These are phyloP conservation scores for Stichopus chloronotus DNA, from an alignment of 35 echinoderm and acorn worm genomes.

Conservation along the genomic window DNA sequence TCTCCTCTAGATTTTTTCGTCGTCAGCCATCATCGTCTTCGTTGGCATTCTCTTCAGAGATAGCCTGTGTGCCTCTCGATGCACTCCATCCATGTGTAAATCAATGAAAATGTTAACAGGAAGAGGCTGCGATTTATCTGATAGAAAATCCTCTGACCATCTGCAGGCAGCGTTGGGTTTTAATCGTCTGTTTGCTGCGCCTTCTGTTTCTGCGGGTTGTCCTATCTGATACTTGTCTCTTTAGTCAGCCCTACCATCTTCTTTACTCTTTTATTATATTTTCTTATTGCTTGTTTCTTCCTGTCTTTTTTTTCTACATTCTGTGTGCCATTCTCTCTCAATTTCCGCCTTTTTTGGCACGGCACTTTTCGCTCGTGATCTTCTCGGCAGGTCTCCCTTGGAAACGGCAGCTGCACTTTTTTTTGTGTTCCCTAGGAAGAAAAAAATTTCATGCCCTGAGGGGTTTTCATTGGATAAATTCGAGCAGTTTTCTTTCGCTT, in stretches of 20 bases:
- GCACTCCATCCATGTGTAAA: neutral
- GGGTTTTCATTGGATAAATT: slow-evolving; percentile 27
- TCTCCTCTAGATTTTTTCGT: neutral
- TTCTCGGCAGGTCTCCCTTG: neutral
- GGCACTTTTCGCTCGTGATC: neutral
- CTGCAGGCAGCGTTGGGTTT: neutral
- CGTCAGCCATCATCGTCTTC: neutral
- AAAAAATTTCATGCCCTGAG: slow-evolving; percentile 30
- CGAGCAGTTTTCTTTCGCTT: neutral
- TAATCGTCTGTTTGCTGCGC: neutral
- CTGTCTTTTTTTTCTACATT: neutral
- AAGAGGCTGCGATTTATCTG: neutral
- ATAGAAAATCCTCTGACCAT: neutral
- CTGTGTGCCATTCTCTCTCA: slow-evolving; percentile 25
- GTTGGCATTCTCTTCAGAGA: neutral
- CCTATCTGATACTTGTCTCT: slow-evolving; percentile 32
- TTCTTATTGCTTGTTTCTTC: neutral
- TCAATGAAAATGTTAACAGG: neutral
- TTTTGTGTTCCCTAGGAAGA: neutral
- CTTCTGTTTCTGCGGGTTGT: neutral
- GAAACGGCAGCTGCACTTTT: slow-evolving; percentile 45
- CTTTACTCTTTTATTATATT: neutral
- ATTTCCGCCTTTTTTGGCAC: slow-evolving; percentile 4
- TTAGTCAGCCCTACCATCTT: neutral
- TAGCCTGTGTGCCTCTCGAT: neutral